Evolutionary conservation across 2,113 vertebrate species (phyloP).

Genomic region (Dascyllus trimaculatus): DNA sequence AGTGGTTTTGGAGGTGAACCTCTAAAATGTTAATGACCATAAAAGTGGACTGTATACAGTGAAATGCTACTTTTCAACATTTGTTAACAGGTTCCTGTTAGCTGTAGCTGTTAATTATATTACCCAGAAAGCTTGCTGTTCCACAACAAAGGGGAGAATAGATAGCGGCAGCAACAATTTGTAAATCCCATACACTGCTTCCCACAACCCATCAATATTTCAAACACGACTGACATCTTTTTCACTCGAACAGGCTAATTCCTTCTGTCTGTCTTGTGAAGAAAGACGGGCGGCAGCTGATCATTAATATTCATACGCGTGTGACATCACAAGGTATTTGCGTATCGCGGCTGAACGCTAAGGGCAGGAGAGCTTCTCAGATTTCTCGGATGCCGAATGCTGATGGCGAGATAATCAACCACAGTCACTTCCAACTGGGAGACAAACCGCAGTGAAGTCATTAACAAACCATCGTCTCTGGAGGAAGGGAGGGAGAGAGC

Average conservation of each 20-base stretch:
- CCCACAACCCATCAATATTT: constrained; percentile 51
- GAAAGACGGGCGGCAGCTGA: constrained; percentile 5
- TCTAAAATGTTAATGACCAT: background rate
- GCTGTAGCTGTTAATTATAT: background rate
- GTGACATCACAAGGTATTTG: constrained; percentile 61
- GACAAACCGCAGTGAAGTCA: constrained; percentile 67
- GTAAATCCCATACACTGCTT: constrained; percentile 37
- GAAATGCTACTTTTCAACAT: background rate
- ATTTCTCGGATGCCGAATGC: constrained; percentile 54
- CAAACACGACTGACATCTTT: constrained; percentile 27
- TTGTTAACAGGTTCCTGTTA: too few species aligned
- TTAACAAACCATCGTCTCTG: constrained; percentile 62
- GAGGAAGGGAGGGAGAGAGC: constrained; percentile 2
- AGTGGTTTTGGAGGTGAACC: background rate
- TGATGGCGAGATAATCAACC: constrained; percentile 71
- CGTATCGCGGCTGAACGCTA: background rate
- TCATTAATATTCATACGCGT: constrained; percentile 36
- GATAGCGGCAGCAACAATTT: constrained; percentile 34
- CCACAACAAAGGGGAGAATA: constrained; percentile 33
- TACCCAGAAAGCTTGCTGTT: background rate
- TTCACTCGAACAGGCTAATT: constrained; percentile 10
- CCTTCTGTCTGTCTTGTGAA: background rate
- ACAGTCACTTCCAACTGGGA: constrained; percentile 59
- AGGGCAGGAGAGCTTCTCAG: constrained; percentile 34
- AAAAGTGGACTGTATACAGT: background rate